A percentile compares a stretch with the other conserved stretches of the same genome.
phyloP scores from a whole-genome alignment of 2,797 vertebrate genomes.

The Pseudochirops cupreus region DNA sequence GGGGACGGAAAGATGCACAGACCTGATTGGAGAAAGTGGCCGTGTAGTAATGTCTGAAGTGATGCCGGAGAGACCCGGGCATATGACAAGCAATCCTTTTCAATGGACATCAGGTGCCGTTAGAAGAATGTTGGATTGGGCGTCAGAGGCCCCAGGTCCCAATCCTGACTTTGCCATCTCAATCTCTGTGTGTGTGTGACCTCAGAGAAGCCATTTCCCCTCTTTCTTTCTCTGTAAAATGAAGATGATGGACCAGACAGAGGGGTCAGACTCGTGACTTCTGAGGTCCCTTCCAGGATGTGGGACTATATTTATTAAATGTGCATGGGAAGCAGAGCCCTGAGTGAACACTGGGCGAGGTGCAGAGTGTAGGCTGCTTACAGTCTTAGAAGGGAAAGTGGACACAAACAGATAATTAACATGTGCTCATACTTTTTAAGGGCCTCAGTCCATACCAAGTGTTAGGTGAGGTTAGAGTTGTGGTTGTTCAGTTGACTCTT shows the following conservation, averaged over 20 bases:
- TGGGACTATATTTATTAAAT: neutral
- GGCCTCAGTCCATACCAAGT: neutral
- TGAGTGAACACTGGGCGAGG: neutral
- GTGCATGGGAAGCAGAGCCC: too few species aligned
- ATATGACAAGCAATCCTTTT: neutral
- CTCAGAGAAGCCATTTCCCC: neutral
- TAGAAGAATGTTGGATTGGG: neutral
- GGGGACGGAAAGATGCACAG: neutral
- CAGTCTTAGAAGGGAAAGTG: neutral
- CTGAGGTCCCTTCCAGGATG: neutral
- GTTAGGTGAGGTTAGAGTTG: neutral
- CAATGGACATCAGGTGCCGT: neutral
- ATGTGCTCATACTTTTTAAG: neutral
- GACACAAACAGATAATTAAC: neutral
- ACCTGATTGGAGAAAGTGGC: neutral
- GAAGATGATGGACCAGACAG: neutral
- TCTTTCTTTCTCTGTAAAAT: neutral
- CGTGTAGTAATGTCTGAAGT: too few species aligned
- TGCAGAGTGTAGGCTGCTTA: too few species aligned
- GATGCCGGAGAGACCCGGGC: neutral
- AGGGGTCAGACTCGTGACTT: neutral
- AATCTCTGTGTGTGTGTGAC: neutral
- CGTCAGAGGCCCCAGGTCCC: neutral
- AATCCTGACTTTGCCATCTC: neutral
- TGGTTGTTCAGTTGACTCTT: neutral